phyloP scores from a whole-genome alignment of 2,797 vertebrate species.

The Poeciliopsis paucimaculata region DNA sequence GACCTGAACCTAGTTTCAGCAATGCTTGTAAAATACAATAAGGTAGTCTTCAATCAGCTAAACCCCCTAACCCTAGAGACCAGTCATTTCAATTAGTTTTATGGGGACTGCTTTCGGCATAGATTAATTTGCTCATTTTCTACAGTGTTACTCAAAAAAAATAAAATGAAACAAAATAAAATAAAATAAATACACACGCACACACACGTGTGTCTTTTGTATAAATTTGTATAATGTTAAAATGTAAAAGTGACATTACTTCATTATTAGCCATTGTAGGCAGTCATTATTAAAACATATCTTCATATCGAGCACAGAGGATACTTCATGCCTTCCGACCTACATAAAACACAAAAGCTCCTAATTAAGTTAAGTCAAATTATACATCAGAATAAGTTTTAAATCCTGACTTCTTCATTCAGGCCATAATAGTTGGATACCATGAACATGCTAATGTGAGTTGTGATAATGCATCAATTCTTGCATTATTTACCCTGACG shows the following conservation, averaged over 20 bases:
- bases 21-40: neutral
- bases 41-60: neutral
- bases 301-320: neutral
- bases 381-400: neutral
- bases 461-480: neutral
- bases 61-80: too few species aligned
- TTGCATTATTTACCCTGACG: neutral
- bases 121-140: neutral
- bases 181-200: neutral
- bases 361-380: neutral
- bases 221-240: neutral
- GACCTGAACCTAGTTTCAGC: neutral
- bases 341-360: neutral
- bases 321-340: neutral
- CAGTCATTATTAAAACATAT: neutral
- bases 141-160: neutral
- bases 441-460: neutral
- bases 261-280: too few species aligned
- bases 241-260: too few species aligned
- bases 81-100: neutral
- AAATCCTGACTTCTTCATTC: neutral
- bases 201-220: neutral
- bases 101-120: neutral
- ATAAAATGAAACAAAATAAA: too few species aligned
- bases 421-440: neutral